Percentiles rank a stretch among this genome's conserved stretches.
Conservation (phyloP, 2,888 invertebrate genomes). For the Diarsia brunnea region DNA sequence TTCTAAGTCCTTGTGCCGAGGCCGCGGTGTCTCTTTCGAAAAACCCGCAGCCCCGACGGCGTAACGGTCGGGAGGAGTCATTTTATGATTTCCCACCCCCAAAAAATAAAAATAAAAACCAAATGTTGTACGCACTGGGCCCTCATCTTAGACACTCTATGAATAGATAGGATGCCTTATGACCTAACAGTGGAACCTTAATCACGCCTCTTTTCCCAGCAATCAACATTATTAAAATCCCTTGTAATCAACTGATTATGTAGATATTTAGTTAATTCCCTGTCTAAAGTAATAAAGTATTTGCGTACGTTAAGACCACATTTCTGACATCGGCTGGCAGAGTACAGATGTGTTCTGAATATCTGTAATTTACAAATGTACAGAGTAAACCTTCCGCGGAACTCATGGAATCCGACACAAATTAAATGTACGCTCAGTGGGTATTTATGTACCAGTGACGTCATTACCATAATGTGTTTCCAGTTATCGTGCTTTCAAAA, state of each 20-base stretch:
- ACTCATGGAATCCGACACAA: constrained; percentile 39
- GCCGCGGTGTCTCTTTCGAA: no score
- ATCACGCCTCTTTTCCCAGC: no score
- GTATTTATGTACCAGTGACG: constrained; percentile 51
- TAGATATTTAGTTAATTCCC: neutral
- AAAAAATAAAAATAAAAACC: no score
- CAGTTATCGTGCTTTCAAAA: constrained; percentile 44
- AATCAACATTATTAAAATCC: neutral
- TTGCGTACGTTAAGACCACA: constrained; percentile 1
- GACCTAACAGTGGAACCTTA: no score
- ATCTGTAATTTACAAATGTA: constrained; percentile 34
- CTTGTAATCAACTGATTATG: neutral
- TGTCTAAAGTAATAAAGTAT: constrained; percentile 3
- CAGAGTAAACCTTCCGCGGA: constrained; percentile 31
- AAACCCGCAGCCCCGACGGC: no score
- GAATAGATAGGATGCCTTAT: no score
- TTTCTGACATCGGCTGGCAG: constrained; percentile 14
- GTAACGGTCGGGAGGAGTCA: no score
- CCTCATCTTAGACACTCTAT: no score
- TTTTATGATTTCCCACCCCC: no score
- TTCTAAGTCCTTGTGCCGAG: no score
- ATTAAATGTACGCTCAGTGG: constrained; percentile 38
- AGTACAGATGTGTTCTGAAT: constrained; percentile 19
- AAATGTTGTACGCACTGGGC: no score
- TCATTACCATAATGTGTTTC: constrained; percentile 58